Evolutionary conservation across 2,888 invertebrate genomes (phyloP).

Genomic region (Nyleta sp.): DNA sequence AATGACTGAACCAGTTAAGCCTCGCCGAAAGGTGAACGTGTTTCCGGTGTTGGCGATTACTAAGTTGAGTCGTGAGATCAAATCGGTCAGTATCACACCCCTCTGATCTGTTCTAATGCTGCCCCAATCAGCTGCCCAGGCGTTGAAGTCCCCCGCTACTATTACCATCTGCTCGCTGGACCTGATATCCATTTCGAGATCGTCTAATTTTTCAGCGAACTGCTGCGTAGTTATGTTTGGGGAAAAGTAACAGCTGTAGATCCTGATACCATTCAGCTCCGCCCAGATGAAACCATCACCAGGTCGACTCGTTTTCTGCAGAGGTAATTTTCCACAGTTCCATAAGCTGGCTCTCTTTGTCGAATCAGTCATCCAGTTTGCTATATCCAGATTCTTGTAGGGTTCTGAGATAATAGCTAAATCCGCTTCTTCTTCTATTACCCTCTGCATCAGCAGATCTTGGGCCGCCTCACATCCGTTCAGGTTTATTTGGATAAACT

Average conservation of each 20-base stretch:
- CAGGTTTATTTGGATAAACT: background rate
- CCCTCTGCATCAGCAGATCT: slow-evolving; percentile 55
- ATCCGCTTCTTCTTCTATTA: slow-evolving; percentile 40
- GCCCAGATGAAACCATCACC: background rate
- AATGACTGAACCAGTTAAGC: background rate
- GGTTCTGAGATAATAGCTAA: slow-evolving; percentile 52
- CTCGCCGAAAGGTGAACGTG: background rate
- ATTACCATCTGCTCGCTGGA: background rate
- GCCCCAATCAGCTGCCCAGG: background rate
- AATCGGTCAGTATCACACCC: background rate
- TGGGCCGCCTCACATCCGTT: slow-evolving; percentile 43
- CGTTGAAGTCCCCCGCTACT: background rate
- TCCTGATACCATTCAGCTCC: background rate
- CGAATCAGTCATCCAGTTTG: background rate
- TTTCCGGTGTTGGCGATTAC: background rate
- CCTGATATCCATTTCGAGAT: background rate
- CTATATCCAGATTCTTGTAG: slow-evolving; percentile 33
- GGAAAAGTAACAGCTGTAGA: slow-evolving; percentile 1
- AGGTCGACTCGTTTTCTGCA: background rate
- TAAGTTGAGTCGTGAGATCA: background rate
- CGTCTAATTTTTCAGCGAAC: background rate
- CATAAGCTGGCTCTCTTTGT: background rate
- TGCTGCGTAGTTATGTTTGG: background rate
- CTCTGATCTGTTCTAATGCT: background rate
- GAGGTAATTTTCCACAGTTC: background rate